Conservation (phyloP, 2,797 vertebrate species). For the Xiphophorus birchmanni region DNA sequence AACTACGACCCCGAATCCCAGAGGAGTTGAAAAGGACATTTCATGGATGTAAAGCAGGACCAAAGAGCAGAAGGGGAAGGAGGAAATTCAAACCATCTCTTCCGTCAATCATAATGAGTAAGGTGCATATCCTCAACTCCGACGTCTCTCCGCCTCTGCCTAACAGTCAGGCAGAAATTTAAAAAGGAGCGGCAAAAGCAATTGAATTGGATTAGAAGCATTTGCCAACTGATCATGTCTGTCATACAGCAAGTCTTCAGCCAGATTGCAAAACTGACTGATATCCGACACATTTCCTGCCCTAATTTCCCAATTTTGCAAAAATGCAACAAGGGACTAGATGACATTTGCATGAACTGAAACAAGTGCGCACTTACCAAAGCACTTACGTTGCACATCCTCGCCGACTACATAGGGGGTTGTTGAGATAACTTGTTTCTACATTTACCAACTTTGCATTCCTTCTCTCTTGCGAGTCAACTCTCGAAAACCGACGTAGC, state of each 20-base stretch:
- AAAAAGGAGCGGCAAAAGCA: too few species aligned
- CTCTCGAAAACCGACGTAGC: neutral
- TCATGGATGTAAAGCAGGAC: neutral
- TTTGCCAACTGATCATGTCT: neutral
- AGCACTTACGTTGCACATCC: neutral
- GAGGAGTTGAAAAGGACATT: neutral
- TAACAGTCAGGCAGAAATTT: too few species aligned
- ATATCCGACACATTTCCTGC: neutral
- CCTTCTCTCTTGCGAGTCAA: neutral
- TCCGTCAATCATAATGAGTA: neutral
- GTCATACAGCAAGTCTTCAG: neutral
- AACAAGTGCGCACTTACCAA: neutral
- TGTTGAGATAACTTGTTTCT: neutral
- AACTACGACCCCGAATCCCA: neutral
- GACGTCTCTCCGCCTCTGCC: too few species aligned
- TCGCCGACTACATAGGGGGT: neutral
- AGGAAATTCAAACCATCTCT: neutral
- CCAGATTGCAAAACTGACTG: neutral
- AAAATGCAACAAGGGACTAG: neutral
- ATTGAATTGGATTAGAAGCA: too few species aligned
- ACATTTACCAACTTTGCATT: neutral
- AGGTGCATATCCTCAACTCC: too few species aligned
- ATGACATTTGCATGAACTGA: neutral
- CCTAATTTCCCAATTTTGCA: neutral
- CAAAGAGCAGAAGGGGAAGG: neutral